Conservation (phyloP, 2,113 vertebrate genomes). For the Elephantulus edwardii region DNA sequence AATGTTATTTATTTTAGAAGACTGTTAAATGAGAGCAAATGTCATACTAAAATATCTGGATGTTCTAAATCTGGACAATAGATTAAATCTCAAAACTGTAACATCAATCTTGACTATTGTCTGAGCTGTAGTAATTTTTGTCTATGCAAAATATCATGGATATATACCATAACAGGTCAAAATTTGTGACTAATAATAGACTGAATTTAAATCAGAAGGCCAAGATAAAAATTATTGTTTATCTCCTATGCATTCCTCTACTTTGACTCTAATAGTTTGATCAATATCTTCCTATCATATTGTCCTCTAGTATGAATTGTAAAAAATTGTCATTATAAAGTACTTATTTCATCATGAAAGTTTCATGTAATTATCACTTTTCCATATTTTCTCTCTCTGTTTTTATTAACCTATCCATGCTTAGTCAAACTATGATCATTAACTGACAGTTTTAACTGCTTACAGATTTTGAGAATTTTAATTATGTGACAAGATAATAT, state of each 20-base stretch:
- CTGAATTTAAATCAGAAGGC: background rate
- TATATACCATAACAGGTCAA: background rate
- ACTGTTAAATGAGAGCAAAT: conserved; percentile 56
- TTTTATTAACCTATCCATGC: background rate
- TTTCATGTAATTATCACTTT: background rate
- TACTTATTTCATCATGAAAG: background rate
- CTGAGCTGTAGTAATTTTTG: background rate
- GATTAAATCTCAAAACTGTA: conserved; percentile 4
- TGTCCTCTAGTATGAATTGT: background rate
- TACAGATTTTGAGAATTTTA: background rate
- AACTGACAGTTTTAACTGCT: background rate
- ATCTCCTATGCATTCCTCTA: background rate
- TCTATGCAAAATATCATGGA: background rate
- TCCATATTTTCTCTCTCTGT: background rate
- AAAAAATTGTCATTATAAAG: background rate
- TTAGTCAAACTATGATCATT: background rate
- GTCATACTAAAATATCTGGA: background rate
- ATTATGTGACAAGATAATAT: too few species aligned
- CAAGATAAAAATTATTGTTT: background rate
- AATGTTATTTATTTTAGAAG: conserved; percentile 59
- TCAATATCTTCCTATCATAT: background rate
- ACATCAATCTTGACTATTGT: background rate
- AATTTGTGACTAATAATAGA: background rate
- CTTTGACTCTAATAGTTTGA: background rate
- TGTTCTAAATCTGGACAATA: conserved; percentile 27